phyloP scores from a whole-genome alignment of 2,888 invertebrate genomes.

The Drosophila subsilvestris region DNA sequence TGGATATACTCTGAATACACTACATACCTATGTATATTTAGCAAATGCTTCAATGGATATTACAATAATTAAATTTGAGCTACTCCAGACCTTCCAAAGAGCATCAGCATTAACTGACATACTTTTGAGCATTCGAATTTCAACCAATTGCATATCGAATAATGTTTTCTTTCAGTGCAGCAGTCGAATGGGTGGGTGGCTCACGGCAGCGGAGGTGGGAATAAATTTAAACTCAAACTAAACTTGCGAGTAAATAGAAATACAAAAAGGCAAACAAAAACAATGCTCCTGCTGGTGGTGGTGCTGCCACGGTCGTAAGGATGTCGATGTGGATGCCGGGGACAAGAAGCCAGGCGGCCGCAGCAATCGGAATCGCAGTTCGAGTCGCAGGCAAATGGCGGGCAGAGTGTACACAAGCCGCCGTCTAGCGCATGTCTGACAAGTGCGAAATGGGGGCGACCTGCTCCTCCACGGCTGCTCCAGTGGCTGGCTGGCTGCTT shows the following conservation, averaged over 20 bases:
- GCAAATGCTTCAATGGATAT: neutral
- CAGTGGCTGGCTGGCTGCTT: constrained; percentile 8
- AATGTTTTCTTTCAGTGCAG: neutral
- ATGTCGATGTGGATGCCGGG: constrained; percentile 17
- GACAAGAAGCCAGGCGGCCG: constrained; percentile 15
- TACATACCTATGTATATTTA: neutral
- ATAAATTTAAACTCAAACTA: constrained; percentile 80
- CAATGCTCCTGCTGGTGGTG: constrained; percentile 61
- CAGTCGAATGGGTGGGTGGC: too few species aligned
- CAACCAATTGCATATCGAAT: neutral
- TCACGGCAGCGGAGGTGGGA: constrained; percentile 52
- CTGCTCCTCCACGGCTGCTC: constrained; percentile 32
- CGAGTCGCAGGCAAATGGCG: constrained; percentile 64
- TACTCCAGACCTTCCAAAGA: too few species aligned
- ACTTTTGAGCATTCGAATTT: too few species aligned
- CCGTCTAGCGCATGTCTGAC: constrained; percentile 77
- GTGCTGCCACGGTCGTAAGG: constrained; percentile 25
- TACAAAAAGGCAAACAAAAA: constrained; percentile 79
- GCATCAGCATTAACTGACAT: too few species aligned
- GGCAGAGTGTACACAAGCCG: constrained; percentile 72
- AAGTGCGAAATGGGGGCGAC: constrained; percentile 63
- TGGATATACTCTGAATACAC: too few species aligned
- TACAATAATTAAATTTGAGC: neutral
- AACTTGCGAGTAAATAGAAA: constrained; percentile 79
- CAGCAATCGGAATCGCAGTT: constrained; percentile 14